Conservation (phyloP, 2,797 vertebrate species). For the Mionectes olivaceus region DNA sequence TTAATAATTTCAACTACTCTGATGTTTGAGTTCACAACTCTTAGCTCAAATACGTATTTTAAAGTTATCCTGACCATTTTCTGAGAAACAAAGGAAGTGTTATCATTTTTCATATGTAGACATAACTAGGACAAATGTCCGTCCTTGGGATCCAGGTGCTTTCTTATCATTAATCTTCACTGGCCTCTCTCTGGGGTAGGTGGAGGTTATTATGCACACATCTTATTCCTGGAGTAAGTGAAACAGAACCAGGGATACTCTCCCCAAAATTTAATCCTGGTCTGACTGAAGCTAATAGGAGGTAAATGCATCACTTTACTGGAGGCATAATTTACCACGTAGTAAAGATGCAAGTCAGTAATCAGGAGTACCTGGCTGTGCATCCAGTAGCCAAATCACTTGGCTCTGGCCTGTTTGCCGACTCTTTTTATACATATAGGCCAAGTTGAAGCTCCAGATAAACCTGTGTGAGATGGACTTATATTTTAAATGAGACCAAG, state of each 20-base stretch:
- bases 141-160: constrained; percentile 34
- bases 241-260: not conserved
- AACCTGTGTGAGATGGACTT: not conserved
- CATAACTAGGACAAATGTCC: constrained; percentile 21
- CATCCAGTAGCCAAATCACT: not conserved
- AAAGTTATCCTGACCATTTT: not conserved
- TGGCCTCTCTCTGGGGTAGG: not conserved
- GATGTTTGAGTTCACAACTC: not conserved
- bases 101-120: constrained; percentile 29
- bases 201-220: not conserved
- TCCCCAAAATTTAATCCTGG: not conserved
- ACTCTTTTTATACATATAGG: not conserved
- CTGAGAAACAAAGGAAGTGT: not conserved
- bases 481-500: constrained; percentile 10
- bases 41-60: not conserved
- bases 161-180: constrained; percentile 48
- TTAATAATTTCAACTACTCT: not conserved
- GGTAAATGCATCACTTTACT: not conserved
- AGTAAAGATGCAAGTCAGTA: not conserved
- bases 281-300: not conserved
- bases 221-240: not conserved
- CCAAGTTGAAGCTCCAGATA: not conserved
- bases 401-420: not conserved
- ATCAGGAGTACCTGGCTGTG: not conserved
- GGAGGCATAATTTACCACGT: not conserved